These are phyloP conservation scores for Clostera curtula DNA, from an alignment of 2,888 invertebrate genomes.

Conservation along the genomic window DNA sequence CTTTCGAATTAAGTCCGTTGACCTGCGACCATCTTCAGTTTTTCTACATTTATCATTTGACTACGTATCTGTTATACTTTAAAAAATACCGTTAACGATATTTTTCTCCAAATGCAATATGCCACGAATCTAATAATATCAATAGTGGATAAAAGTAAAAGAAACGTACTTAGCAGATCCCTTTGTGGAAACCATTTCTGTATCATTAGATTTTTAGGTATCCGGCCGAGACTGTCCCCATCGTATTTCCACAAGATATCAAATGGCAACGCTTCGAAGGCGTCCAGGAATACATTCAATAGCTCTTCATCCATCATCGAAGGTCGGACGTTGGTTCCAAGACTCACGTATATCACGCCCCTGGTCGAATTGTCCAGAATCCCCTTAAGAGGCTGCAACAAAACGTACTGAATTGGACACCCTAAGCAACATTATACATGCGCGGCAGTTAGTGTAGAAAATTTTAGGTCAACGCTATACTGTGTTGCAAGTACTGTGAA, in stretches of 20 bases:
- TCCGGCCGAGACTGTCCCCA: conserved; percentile 13
- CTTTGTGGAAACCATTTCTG: conserved; percentile 31
- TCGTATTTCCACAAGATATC: conserved; percentile 31
- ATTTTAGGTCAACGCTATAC: no score
- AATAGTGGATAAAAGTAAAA: not conserved
- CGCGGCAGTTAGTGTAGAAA: no score
- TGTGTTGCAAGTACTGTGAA: no score
- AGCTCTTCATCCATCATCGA: conserved; percentile 20
- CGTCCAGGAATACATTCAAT: conserved; percentile 19
- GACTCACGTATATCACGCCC: conserved; percentile 30
- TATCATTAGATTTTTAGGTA: conserved; percentile 23
- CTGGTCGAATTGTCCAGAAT: conserved; percentile 22
- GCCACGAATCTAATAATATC: not conserved
- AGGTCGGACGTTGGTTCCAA: conserved; percentile 25
- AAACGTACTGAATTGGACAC: conserved; percentile 1
- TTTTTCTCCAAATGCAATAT: conserved; percentile 1
- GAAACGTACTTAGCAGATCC: conserved; percentile 21
- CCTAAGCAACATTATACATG: no score
- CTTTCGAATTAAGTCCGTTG: no score
- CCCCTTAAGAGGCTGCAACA: conserved; percentile 24
- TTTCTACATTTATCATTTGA: no score
- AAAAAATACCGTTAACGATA: conserved; percentile 1
- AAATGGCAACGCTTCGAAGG: conserved; percentile 22
- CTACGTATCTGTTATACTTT: not conserved
- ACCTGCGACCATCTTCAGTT: no score